Percentiles rank a stretch among this genome's conserved stretches.
These are phyloP conservation scores for Athrips mouffetella DNA, from an alignment of 2,888 invertebrate genomes.

Conservation along the genomic window DNA sequence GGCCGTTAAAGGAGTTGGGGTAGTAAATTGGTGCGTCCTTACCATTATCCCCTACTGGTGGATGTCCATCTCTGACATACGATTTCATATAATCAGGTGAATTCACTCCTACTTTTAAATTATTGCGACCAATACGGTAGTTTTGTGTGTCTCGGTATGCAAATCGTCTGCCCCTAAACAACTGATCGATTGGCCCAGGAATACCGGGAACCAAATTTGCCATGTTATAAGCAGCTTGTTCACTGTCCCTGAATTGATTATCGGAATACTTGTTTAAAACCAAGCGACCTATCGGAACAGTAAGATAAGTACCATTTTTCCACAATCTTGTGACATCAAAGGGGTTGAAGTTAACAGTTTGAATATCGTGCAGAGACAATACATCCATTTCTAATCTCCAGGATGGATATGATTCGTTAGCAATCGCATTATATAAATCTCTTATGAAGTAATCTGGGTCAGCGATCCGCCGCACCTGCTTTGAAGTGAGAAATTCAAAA, in stretches of 20 bases:
- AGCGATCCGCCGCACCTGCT: slow-evolving; percentile 79
- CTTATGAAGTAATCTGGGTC: slow-evolving; percentile 91
- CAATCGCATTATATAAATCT: slow-evolving; percentile 91
- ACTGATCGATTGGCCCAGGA: slow-evolving; percentile 45
- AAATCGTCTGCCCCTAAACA: slow-evolving; percentile 45
- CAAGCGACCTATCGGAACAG: slow-evolving; percentile 44
- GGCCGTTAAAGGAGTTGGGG: slow-evolving; percentile 30
- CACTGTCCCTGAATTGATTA: slow-evolving; percentile 44
- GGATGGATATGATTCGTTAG: slow-evolving; percentile 71
- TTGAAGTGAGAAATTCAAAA: slow-evolving; percentile 83
- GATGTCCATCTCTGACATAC: slow-evolving; percentile 59
- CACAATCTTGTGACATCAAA: slow-evolving; percentile 51
- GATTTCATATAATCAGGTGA: slow-evolving; percentile 29
- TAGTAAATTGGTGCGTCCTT: slow-evolving; percentile 74
- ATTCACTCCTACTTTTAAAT: slow-evolving; percentile 50
- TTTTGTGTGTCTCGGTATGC: slow-evolving; percentile 46
- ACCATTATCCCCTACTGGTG: slow-evolving; percentile 83
- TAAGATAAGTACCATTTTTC: slow-evolving; percentile 54
- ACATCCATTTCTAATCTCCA: slow-evolving; percentile 58
- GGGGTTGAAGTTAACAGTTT: slow-evolving; percentile 45
- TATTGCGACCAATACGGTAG: slow-evolving; percentile 41
- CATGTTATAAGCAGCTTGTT: slow-evolving; percentile 48
- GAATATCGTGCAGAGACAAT: slow-evolving; percentile 39
- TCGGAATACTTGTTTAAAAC: slow-evolving; percentile 45
- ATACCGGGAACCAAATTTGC: slow-evolving; percentile 59